Percentiles rank a stretch among this genome's conserved stretches.
Conservation (phyloP, 2,888 invertebrate genomes). For the Eupelmus urozonus region DNA sequence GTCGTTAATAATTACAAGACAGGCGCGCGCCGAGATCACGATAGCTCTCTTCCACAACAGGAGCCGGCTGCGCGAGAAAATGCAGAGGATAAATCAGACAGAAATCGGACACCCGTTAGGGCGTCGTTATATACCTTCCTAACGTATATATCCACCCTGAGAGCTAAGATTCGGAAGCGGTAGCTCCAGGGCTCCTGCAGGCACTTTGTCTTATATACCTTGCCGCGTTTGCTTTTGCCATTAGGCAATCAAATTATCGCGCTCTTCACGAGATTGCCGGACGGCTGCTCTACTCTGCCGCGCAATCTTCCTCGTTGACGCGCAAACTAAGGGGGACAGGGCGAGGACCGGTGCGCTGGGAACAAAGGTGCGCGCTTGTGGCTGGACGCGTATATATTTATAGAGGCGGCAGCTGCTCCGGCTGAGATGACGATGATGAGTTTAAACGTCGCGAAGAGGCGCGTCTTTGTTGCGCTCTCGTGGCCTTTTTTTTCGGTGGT, state of each 20-base stretch:
- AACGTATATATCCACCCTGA: too few relatives aligned
- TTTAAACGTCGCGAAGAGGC: conserved; percentile 23
- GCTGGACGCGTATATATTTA: too few relatives aligned
- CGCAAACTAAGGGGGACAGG: conserved; percentile 21
- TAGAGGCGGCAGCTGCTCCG: background rate
- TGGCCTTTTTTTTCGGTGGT: conserved; percentile 13
- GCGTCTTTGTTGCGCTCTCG: too few relatives aligned
- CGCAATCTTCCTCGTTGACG: background rate
- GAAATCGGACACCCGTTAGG: conserved; percentile 27
- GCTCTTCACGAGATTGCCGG: conserved; percentile 65
- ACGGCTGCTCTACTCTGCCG: conserved; percentile 53
- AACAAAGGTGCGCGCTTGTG: conserved; percentile 23
- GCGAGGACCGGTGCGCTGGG: background rate
- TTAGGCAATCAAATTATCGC: conserved; percentile 68
- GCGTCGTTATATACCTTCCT: background rate
- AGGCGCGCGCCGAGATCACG: too few relatives aligned
- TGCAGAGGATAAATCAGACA: conserved; percentile 15
- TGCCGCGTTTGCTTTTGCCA: conserved; percentile 64
- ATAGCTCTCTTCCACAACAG: too few relatives aligned
- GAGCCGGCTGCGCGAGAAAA: background rate
- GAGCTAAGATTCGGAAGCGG: background rate
- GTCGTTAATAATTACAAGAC: conserved; percentile 8
- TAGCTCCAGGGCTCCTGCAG: too few relatives aligned
- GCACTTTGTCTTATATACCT: conserved; percentile 58
- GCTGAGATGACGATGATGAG: conserved; percentile 37